Conservation (phyloP, 2,797 vertebrate species). For the Nyctalus aviator region DNA sequence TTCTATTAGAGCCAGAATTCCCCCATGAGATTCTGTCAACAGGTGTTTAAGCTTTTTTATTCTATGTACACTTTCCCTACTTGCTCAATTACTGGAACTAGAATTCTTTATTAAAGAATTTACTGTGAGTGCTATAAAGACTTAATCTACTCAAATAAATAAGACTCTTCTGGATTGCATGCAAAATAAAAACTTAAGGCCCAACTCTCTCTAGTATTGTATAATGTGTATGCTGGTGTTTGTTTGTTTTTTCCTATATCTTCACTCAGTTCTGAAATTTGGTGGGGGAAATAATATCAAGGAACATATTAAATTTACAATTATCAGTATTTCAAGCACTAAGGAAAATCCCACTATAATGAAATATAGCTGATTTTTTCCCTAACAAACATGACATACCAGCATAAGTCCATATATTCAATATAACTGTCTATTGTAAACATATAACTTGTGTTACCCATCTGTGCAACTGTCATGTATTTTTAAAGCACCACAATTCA, state of each 20-base stretch:
- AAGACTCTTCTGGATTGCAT: neutral
- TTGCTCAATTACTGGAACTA: conserved; percentile 59
- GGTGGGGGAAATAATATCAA: neutral
- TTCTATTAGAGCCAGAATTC: conserved; percentile 61
- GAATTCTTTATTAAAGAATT: conserved; percentile 58
- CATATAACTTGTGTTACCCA: neutral
- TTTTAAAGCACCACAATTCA: conserved; percentile 43
- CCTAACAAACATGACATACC: conserved; percentile 58
- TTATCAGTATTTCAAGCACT: neutral
- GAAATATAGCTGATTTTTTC: conserved; percentile 29
- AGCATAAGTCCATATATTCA: conserved; percentile 7
- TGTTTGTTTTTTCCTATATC: neutral
- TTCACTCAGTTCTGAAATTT: neutral
- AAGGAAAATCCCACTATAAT: neutral
- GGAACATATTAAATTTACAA: neutral
- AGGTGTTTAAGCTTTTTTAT: conserved; percentile 52
- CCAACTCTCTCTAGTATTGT: neutral
- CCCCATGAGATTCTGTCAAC: conserved; percentile 47
- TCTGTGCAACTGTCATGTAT: neutral
- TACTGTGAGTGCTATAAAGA: conserved; percentile 21
- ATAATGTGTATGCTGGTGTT: neutral
- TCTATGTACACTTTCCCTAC: conserved; percentile 45
- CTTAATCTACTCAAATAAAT: conserved; percentile 36
- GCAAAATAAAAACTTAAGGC: neutral
- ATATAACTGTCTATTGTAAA: neutral